Percentiles rank a stretch among this genome's conserved stretches.
These are phyloP conservation scores for Danio choprae DNA, from an alignment of 2,797 vertebrate genomes.

Conservation along the genomic window DNA sequence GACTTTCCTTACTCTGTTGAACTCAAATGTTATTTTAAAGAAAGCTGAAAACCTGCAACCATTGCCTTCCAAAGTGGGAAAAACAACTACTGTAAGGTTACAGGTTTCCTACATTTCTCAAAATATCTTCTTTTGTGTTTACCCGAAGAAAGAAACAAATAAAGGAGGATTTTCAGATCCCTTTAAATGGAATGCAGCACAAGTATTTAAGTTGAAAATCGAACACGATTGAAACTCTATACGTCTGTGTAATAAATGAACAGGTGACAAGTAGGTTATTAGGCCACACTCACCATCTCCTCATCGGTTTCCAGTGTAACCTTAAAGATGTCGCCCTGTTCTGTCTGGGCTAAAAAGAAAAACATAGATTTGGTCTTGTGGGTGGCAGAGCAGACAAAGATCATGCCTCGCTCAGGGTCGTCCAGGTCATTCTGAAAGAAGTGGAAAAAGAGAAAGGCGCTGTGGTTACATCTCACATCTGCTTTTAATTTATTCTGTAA, in stretches of 20 bases:
- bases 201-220: neutral
- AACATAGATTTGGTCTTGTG: conserved; percentile 99
- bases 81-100: too few species aligned
- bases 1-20: too few species aligned
- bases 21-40: too few species aligned
- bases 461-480: conserved; percentile 14
- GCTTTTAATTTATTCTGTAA: conserved; percentile 7
- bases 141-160: too few species aligned
- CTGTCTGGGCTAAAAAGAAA: conserved; percentile 98
- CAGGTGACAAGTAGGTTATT: neutral
- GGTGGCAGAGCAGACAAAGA: conserved; percentile 98
- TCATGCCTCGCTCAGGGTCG: conserved; percentile 98
- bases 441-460: conserved; percentile 11
- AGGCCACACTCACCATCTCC: conserved; percentile 88
- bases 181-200: neutral
- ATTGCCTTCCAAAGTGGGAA: too few species aligned
- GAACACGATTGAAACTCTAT: neutral
- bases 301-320: conserved; percentile 98
- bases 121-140: too few species aligned
- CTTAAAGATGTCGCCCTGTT: conserved; percentile 99
- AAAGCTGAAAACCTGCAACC: too few species aligned
- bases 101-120: too few species aligned
- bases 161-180: too few species aligned
- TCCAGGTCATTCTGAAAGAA: conserved; percentile 91
- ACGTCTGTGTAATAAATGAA: neutral